Base-by-base conservation (phyloP, 2,888 invertebrate species). In the Mesodorylaimus sp. region DNA sequence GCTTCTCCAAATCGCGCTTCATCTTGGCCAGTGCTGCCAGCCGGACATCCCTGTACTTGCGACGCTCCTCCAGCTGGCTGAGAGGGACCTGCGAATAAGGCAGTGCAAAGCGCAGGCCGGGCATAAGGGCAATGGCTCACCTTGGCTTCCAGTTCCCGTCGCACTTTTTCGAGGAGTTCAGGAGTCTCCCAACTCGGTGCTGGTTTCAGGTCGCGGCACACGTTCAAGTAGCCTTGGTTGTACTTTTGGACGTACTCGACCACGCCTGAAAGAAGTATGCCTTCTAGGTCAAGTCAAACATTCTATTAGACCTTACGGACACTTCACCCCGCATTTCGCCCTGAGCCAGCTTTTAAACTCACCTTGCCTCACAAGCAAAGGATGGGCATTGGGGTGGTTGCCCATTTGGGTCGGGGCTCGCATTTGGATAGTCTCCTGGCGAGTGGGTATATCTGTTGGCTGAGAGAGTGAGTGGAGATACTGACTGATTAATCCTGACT, bases 21-120 rank as follows among this genome's bases (percentile, higher is more conserved):
- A 50, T 26, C 24, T 50, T 47, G 5, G 45, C 50, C 24, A 50
- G 32, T 25, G 23, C 46, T 3, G 50, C 37, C 37, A 50, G 27
- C 13, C 39, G n/a, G 2, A 16, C 7, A 7, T 48, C 39, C 3
- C 50, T 36, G n/a, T 29, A 38, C 10, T n/a, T 7, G 13, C 36
- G 29, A 23, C 19, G 32, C 13, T 47, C 46, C 2, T n/a, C 21
- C 13, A 50, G 24, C n/a, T 37, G 5, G 13, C 36, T 27, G 37
- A 50, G 2, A 10, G 50, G 50, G 10, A 50, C 44, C 50, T 50
- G 13, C 16, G n/a, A 37, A 37, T 10, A 36, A 7, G 25, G 5
- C 25, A 46, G 37, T 46, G 46, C 21, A 23, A 36, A 19, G n/a
- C 7, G n/a, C 7, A 7, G 45, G 10, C 5, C 13, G 7, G 7